phyloP scores from a whole-genome alignment of 2,888 invertebrate species.

The Cataglyphis cursor region DNA sequence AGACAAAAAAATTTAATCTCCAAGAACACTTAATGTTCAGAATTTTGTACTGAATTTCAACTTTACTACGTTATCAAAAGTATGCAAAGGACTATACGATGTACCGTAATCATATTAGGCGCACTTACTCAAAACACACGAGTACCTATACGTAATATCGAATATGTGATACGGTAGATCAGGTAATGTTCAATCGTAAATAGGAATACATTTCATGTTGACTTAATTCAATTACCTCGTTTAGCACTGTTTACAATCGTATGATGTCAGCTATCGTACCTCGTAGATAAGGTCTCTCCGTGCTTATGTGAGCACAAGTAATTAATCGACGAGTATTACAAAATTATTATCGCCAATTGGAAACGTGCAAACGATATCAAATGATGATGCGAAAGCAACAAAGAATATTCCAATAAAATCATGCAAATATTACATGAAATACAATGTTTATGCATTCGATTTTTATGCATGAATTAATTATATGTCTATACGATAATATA shows the following conservation, averaged over 20 bases:
- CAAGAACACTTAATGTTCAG: neutral
- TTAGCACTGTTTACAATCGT: slow-evolving; percentile 26
- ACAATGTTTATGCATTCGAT: neutral
- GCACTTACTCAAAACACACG: slow-evolving; percentile 1
- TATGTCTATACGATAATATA: neutral
- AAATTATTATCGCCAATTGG: slow-evolving; percentile 39
- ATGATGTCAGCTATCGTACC: neutral
- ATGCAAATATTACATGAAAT: neutral
- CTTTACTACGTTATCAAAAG: neutral
- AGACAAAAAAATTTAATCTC: too few relatives aligned
- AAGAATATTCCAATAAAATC: neutral
- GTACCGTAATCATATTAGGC: neutral
- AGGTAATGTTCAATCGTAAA: slow-evolving; percentile 35
- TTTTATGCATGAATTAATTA: neutral
- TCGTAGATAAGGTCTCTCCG: slow-evolving; percentile 21
- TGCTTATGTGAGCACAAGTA: neutral
- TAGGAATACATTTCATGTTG: slow-evolving; percentile 33
- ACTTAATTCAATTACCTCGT: slow-evolving; percentile 47
- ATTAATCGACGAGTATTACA: slow-evolving; percentile 42
- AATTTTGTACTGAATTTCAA: neutral
- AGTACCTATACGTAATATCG: neutral
- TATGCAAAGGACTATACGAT: neutral
- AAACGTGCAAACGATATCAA: slow-evolving; percentile 8
- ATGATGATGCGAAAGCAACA: neutral
- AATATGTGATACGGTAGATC: slow-evolving; percentile 15